A percentile compares a stretch with the other conserved stretches of the same genome.
These are phyloP conservation scores for Apistogramma diplotaenia DNA, from an alignment of 2,113 vertebrate genomes.

Conservation along the genomic window DNA sequence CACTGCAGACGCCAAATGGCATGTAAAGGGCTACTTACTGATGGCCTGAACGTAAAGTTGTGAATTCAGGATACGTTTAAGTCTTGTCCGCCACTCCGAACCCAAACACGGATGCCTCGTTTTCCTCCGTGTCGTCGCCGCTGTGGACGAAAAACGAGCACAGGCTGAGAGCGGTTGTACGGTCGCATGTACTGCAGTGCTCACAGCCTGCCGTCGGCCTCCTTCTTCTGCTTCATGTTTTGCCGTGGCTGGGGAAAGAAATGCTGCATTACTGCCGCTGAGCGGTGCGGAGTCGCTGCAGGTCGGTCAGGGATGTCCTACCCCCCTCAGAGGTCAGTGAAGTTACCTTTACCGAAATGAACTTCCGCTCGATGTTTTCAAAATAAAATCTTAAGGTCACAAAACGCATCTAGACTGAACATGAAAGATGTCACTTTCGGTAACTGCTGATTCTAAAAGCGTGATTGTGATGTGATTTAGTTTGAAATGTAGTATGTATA, in stretches of 20 bases:
- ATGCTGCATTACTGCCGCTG: conserved; percentile 11
- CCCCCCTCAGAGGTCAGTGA: not conserved
- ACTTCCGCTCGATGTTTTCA: not conserved
- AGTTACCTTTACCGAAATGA: not conserved
- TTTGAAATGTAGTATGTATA: not conserved
- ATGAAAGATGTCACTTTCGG: not conserved
- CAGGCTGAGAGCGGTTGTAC: conserved; percentile 12
- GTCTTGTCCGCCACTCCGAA: conserved; percentile 19
- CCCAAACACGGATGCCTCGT: conserved; percentile 14
- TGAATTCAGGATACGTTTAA: not conserved
- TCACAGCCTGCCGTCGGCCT: conserved; percentile 53
- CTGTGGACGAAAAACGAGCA: conserved; percentile 22
- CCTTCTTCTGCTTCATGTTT: conserved; percentile 26
- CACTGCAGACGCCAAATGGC: conserved; percentile 42
- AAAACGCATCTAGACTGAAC: not conserved
- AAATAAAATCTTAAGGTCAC: not conserved
- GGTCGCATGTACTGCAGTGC: conserved; percentile 64
- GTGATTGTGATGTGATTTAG: not conserved
- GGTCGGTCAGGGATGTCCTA: not conserved
- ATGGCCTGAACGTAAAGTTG: not conserved
- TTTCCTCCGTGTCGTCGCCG: conserved; percentile 47
- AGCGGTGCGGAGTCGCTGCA: conserved; percentile 28
- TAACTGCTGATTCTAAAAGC: not conserved
- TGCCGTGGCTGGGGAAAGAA: fast-evolving
- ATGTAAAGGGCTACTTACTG: conserved; percentile 63